phyloP scores from a whole-genome alignment of 1,140 invertebrate species.

The Eumeta japonica region DNA sequence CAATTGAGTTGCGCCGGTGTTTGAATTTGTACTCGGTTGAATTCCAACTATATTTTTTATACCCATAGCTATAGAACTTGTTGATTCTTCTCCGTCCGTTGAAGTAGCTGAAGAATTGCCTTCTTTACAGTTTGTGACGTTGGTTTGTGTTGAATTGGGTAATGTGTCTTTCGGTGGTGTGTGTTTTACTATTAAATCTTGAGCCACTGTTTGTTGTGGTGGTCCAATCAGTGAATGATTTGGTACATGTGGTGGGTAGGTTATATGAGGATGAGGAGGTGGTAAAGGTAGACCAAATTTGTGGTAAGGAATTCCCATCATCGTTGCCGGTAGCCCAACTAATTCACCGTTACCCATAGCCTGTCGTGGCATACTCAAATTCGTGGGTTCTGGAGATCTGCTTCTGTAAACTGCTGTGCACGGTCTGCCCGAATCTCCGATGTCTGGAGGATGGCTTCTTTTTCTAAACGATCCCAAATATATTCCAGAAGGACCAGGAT shows the following conservation, averaged over 20 bases:
- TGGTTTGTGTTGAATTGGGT: conserved; percentile 35
- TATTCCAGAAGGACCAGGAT: conserved; percentile 57
- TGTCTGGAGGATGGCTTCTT: conserved; percentile 52
- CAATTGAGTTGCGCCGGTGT: conserved; percentile 52
- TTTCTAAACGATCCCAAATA: conserved; percentile 56
- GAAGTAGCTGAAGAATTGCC: conserved; percentile 13
- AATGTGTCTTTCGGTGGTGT: conserved; percentile 46
- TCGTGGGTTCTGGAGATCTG: conserved; percentile 53
- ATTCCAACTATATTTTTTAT: conserved; percentile 54
- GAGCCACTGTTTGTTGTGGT: conserved; percentile 46
- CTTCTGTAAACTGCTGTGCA: conserved; percentile 44
- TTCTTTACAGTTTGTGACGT: conserved; percentile 38
- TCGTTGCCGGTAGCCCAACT: conserved; percentile 37
- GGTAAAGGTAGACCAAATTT: conserved; percentile 52
- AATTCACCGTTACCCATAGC: conserved; percentile 25
- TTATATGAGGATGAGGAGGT: conserved; percentile 49
- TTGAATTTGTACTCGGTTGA: conserved; percentile 47
- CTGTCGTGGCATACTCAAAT: conserved; percentile 48
- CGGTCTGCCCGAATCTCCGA: conserved; percentile 28
- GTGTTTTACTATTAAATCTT: conserved; percentile 55
- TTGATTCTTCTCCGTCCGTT: conserved; percentile 31
- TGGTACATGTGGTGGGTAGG: conserved; percentile 31
- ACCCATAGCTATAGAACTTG: conserved; percentile 41
- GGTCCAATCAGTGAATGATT: conserved; percentile 36
- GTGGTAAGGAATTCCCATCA: conserved; percentile 46